Evolutionary conservation across 2,113 vertebrate genomes (phyloP), one percentile per base, ranked within the genome.

Genomic region (Bombycilla garrulus): DNA sequence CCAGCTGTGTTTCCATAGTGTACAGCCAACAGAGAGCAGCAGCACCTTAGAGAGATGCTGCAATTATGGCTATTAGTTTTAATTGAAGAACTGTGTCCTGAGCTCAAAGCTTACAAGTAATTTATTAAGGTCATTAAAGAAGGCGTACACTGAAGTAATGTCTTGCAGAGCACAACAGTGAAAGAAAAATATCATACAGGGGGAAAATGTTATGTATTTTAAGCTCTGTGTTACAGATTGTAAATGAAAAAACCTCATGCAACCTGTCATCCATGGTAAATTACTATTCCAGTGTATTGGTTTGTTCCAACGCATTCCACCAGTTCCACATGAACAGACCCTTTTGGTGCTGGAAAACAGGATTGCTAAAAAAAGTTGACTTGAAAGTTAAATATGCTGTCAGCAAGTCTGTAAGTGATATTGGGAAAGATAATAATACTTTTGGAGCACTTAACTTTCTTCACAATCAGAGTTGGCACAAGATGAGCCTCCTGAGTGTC

Each of bases 91-190:
- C 33, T 51, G 60, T 77, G 67, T 93, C 77, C 67, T 86, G 86
- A 90, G 53, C 65, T 93, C 70, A 74, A 80, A 78, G 64, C 38
- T 80, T 91, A 48, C 29, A 11, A 60, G 80, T 83, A 72, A 86
- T 93, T 95, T 93, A 77, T 95, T 92, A n/a, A 24, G 42, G 44
- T 92, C 58, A 73, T 83, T 92, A 80, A 82, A 86, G 62, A 91
- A 74, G 64, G 67, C 5, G 2, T 57, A 35, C 31, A 19, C 42
- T 73, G 44, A 93, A 90, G 62, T 48, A 92, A 44, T 45, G 40
- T 45, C 54, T 90, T 87, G 25, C 66, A 90, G 73, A 82, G 54
- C 42, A 47, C 54, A 86, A 15, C 15, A 36, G 31, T 42, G 67
- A 44, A 67, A 67, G 58, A 70, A 74, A 89, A 88, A 67, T 57